Evolutionary conservation across 35 echinoderm and acorn worm species (phyloP).

Genomic region (Diadema setosum): DNA sequence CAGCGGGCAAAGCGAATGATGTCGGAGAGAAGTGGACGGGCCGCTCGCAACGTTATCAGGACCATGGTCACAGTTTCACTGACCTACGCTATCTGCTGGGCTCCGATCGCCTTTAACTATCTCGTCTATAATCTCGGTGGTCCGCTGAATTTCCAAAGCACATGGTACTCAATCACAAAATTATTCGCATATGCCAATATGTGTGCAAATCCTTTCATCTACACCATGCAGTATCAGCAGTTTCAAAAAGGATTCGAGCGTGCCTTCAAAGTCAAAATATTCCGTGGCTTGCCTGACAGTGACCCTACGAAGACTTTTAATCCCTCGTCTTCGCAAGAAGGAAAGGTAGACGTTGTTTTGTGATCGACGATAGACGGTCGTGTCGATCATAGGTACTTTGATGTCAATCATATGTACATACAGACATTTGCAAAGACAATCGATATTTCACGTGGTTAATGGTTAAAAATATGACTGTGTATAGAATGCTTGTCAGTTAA

Average conservation of each 20-base stretch:
- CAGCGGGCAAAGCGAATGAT: not conserved
- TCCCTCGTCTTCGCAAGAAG: too few species aligned
- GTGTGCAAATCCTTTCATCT: constrained; percentile 89
- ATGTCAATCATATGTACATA: too few species aligned
- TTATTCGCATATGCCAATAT: constrained; percentile 77
- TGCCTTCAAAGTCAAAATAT: constrained; percentile 16
- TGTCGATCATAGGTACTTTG: too few species aligned
- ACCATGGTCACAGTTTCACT: constrained; percentile 70
- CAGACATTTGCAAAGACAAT: too few species aligned
- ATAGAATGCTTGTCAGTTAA: too few species aligned
- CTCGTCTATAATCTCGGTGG: constrained; percentile 77
- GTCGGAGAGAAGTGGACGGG: not conserved
- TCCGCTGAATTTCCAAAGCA: constrained; percentile 46
- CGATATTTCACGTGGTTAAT: too few species aligned
- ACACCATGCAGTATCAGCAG: constrained; percentile 85
- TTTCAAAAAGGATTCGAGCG: constrained; percentile 66
- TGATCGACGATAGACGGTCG: too few species aligned
- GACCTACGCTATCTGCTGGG: constrained; percentile 76
- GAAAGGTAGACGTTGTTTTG: too few species aligned
- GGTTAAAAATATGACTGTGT: too few species aligned
- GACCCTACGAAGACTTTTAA: not conserved
- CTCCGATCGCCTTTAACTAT: constrained; percentile 77
- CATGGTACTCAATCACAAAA: constrained; percentile 59
- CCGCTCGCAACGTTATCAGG: constrained; percentile 65
- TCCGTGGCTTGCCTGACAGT: not conserved